Conservation (phyloP, 2,888 invertebrate genomes). For the Ornithoptera priamus region DNA sequence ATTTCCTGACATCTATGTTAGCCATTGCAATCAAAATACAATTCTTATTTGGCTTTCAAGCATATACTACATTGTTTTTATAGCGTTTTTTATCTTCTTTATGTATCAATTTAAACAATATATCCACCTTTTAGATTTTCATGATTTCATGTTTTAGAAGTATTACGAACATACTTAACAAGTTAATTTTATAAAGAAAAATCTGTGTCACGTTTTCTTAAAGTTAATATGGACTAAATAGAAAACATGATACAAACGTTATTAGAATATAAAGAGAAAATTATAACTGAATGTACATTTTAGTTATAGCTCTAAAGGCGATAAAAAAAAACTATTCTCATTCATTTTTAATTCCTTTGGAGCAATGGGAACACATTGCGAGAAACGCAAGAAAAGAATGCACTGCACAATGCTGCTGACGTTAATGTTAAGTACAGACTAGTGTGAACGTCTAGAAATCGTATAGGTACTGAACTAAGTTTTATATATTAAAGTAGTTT, state of each 20-base stretch:
- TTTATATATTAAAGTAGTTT: not conserved
- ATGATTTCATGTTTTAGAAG: too few species aligned
- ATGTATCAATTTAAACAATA: too few species aligned
- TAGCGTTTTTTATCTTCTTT: too few species aligned
- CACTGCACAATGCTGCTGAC: conserved; percentile 23
- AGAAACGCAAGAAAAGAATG: conserved; percentile 14
- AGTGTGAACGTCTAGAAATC: not conserved
- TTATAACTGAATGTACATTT: not conserved
- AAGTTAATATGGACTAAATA: too few species aligned
- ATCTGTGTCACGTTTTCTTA: too few species aligned
- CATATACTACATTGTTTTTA: too few species aligned
- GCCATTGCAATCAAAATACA: too few species aligned
- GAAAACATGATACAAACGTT: too few species aligned
- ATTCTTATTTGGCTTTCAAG: too few species aligned
- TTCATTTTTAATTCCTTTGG: conserved; percentile 14
- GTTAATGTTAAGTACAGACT: conserved; percentile 17
- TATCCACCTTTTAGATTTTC: too few species aligned
- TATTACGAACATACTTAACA: too few species aligned
- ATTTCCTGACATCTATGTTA: not conserved
- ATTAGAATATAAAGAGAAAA: not conserved
- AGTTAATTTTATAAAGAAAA: too few species aligned
- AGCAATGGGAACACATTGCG: conserved; percentile 11
- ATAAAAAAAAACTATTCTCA: conserved; percentile 15
- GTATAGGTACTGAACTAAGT: not conserved
- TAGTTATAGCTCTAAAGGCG: not conserved